phyloP scores from a whole-genome alignment of 1,140 invertebrate genomes.

The Drosophila burlai region DNA sequence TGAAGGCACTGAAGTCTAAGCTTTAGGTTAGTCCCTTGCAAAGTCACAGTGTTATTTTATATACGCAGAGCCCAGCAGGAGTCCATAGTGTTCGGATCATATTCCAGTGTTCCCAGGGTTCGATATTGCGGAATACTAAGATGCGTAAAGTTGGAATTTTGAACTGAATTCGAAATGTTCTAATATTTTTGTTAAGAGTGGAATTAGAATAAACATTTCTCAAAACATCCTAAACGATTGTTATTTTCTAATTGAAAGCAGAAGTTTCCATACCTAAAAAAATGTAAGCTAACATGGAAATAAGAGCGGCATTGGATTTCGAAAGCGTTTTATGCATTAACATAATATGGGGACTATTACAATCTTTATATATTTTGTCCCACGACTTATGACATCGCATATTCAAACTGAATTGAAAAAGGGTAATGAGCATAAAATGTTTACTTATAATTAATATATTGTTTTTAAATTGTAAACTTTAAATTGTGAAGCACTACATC shows the following conservation, averaged over 20 bases:
- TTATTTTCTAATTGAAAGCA: neutral
- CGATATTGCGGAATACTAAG: neutral
- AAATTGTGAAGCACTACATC: constrained; percentile 53
- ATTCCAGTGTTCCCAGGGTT: neutral
- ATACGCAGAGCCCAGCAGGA: neutral
- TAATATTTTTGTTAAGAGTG: neutral
- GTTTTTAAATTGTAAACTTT: constrained; percentile 10
- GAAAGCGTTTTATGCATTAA: neutral
- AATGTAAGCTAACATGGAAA: neutral
- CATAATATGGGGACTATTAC: too few relatives aligned
- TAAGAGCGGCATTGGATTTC: neutral
- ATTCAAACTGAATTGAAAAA: neutral
- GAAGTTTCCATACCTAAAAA: too few relatives aligned
- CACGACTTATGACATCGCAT: neutral
- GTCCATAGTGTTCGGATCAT: neutral
- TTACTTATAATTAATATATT: constrained; percentile 36
- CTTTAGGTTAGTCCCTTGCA: constrained; percentile 82
- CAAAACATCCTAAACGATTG: neutral
- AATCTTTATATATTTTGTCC: neutral
- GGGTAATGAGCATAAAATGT: neutral
- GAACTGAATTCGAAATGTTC: neutral
- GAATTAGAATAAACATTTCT: constrained; percentile 6
- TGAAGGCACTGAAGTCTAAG: constrained; percentile 92
- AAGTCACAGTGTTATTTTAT: constrained; percentile 1
- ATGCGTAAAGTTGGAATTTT: constrained; percentile 3